These are phyloP conservation scores for Protophormia terraenovae DNA, from an alignment of 2,888 invertebrate species.

Conservation along the genomic window DNA sequence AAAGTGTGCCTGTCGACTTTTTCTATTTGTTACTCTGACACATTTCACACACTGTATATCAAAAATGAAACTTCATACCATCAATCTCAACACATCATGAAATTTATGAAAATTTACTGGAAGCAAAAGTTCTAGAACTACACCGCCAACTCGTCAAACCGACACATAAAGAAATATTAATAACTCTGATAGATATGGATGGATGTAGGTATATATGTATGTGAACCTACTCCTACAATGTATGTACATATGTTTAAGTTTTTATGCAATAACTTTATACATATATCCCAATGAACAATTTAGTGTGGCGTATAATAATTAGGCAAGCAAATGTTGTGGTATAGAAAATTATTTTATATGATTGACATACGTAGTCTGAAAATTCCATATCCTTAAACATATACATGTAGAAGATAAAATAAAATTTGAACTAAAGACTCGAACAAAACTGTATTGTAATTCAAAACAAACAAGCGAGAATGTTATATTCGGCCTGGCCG, in stretches of 20 bases:
- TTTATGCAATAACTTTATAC: neutral
- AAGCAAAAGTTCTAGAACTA: constrained; percentile 19
- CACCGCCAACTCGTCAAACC: constrained; percentile 43
- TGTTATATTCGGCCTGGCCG: no score
- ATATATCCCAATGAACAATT: neutral
- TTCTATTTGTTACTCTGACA: constrained; percentile 58
- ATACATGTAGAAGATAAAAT: no score
- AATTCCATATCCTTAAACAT: no score
- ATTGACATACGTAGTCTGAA: neutral
- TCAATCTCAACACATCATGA: constrained; percentile 62
- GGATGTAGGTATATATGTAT: neutral
- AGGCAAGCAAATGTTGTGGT: neutral
- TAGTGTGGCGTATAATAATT: neutral
- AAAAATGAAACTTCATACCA: constrained; percentile 61
- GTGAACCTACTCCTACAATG: neutral
- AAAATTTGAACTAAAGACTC: no score
- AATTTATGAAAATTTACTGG: constrained; percentile 27
- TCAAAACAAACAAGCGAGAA: no score
- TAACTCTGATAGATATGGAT: constrained; percentile 40
- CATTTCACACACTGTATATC: constrained; percentile 62
- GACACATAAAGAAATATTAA: constrained; percentile 47
- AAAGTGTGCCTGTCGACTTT: constrained; percentile 44
- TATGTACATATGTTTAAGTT: neutral
- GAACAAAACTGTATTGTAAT: no score
- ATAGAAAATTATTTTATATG: neutral